Conservation (phyloP, 37 sponge, comb jelly and placozoan genomes). For the Cladorhizidae sp. region DNA sequence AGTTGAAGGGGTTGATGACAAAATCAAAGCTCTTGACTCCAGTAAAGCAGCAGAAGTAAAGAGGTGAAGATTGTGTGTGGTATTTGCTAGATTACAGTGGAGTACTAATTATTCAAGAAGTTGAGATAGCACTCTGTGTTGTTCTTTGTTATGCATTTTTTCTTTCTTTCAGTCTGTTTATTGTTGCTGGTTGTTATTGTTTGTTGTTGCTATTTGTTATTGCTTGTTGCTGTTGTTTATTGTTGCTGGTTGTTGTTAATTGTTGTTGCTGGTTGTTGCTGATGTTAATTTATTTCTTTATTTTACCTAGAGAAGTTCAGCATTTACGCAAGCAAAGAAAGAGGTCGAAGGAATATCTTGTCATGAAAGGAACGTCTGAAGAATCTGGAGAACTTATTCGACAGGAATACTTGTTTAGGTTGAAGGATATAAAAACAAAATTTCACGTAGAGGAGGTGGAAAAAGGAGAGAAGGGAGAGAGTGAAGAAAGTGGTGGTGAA, state of each 20-base stretch:
- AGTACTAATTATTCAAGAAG: too few species aligned
- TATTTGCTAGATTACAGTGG: too few species aligned
- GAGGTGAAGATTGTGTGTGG: conserved; percentile 41
- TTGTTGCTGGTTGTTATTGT: too few species aligned
- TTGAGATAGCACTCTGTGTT: too few species aligned
- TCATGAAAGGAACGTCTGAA: conserved; percentile 14
- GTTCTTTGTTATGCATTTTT: too few species aligned
- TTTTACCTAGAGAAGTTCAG: conserved; percentile 39
- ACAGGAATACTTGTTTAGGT: conserved; percentile 51
- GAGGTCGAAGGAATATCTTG: conserved; percentile 61
- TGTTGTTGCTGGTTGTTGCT: too few species aligned
- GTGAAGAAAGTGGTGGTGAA: neutral
- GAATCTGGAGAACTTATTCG: conserved; percentile 48
- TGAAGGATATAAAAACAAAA: conserved; percentile 56
- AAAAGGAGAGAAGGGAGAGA: conserved; percentile 40
- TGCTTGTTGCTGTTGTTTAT: too few species aligned
- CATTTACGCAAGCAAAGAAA: conserved; percentile 48
- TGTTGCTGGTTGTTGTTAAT: too few species aligned
- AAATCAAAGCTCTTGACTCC: conserved; percentile 26
- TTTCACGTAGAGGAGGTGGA: conserved; percentile 60
- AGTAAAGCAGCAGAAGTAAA: conserved; percentile 58
- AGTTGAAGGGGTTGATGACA: conserved; percentile 45
- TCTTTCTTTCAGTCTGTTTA: too few species aligned
- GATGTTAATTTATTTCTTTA: too few species aligned
- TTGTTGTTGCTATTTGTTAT: too few species aligned